Percentiles rank a stretch among this genome's conserved stretches.
Conservation (phyloP, 2,113 vertebrate species). For the Mirounga angustirostris region DNA sequence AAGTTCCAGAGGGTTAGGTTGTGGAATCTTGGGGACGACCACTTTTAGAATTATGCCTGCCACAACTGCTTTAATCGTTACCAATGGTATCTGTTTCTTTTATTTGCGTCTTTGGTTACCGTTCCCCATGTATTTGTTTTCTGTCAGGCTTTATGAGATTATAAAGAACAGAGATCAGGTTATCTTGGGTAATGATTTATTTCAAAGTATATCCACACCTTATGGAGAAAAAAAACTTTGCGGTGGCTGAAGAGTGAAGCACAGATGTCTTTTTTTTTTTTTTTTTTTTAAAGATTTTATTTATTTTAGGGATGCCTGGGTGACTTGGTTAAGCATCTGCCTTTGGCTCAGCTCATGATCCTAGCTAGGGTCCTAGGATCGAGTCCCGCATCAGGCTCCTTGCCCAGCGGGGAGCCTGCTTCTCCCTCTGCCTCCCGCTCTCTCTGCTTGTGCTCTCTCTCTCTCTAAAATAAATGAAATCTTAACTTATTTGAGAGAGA, state of each 20-base stretch:
- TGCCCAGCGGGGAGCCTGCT: no score
- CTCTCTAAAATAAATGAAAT: not conserved
- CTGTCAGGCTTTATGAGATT: slow-evolving; percentile 6
- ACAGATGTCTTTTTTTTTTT: not conserved
- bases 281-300: not conserved
- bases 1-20: not conserved
- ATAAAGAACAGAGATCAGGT: not conserved
- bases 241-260: not conserved
- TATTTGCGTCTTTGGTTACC: not conserved
- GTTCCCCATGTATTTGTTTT: slow-evolving; percentile 1
- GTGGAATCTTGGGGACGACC: not conserved
- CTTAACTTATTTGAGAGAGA: not conserved
- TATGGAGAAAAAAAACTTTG: not conserved
- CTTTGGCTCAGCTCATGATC: not conserved
- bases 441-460: not conserved
- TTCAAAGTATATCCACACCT: not conserved
- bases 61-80: not conserved
- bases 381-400: not conserved
- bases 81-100: not conserved
- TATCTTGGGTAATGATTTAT: slow-evolving; percentile 1
- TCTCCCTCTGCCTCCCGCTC: not conserved
- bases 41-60: not conserved
- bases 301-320: not conserved
- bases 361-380: not conserved
- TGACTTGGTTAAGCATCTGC: not conserved